Evolutionary conservation across 2,888 invertebrate genomes (phyloP).

Genomic region (Nomada goodeniana): DNA sequence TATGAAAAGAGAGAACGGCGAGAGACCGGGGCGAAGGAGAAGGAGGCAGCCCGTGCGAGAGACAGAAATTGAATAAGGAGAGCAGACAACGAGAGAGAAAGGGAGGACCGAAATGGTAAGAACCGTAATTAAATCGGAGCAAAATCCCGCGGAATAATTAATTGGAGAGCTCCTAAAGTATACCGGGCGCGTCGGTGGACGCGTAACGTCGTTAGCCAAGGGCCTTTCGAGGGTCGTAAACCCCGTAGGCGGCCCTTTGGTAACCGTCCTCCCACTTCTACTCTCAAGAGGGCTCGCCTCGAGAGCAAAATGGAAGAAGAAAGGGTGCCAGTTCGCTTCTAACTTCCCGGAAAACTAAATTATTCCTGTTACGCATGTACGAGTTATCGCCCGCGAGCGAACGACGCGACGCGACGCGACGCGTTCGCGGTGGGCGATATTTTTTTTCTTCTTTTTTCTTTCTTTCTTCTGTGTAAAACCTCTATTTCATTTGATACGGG

Average conservation of each 20-base stretch:
- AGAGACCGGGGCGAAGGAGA: slow-evolving; percentile 32
- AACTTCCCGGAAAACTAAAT: slow-evolving; percentile 70
- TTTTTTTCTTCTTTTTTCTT: not conserved
- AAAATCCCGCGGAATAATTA: slow-evolving; percentile 82
- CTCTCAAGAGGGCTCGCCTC: slow-evolving; percentile 65
- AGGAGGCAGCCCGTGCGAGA: not conserved
- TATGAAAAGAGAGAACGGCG: slow-evolving; percentile 21
- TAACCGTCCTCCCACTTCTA: slow-evolving; percentile 65
- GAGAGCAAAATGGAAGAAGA: slow-evolving; percentile 70
- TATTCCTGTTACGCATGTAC: slow-evolving; percentile 63
- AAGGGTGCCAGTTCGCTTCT: slow-evolving; percentile 71
- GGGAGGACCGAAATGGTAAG: slow-evolving; percentile 71
- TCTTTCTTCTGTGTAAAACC: not conserved
- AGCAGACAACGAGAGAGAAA: slow-evolving; percentile 38
- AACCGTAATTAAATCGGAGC: slow-evolving; percentile 81
- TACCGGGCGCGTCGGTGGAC: slow-evolving; percentile 78
- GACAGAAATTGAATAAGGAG: slow-evolving; percentile 16
- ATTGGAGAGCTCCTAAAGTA: slow-evolving; percentile 80
- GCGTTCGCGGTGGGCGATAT: not conserved
- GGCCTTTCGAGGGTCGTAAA: slow-evolving; percentile 74
- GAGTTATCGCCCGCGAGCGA: not conserved
- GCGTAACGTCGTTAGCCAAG: slow-evolving; percentile 79
- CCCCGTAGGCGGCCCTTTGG: slow-evolving; percentile 70
- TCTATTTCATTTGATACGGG: not conserved
- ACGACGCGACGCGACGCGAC: no score